Evolutionary conservation across 2,888 invertebrate genomes (phyloP).

Genomic region (Octonoba sinensis): DNA sequence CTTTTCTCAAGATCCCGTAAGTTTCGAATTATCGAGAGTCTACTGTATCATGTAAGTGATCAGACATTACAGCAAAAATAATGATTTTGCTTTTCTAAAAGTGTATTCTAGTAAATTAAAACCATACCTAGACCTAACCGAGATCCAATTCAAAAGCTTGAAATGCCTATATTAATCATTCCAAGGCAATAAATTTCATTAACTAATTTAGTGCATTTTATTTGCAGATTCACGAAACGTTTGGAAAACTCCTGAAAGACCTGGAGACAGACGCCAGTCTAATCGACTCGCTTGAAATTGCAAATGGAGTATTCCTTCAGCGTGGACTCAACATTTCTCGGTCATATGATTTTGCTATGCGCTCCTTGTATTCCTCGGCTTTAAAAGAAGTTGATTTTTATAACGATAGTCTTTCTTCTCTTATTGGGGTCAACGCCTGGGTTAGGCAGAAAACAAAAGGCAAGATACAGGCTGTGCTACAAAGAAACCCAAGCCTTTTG

Average conservation of each 20-base stretch:
- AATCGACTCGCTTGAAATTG: conserved; percentile 71
- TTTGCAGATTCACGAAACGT: conserved; percentile 64
- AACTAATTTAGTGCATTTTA: too few relatives aligned
- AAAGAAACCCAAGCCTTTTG: conserved; percentile 66
- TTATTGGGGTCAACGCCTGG: conserved; percentile 81
- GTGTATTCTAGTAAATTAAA: too few relatives aligned
- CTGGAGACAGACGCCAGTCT: conserved; percentile 60
- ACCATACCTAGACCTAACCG: too few relatives aligned
- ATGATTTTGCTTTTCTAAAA: too few relatives aligned
- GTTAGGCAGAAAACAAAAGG: conserved; percentile 84
- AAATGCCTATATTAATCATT: too few relatives aligned
- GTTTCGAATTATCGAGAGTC: too few relatives aligned
- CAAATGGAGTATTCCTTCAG: conserved; percentile 81
- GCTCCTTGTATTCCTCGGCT: conserved; percentile 77
- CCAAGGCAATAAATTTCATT: too few relatives aligned
- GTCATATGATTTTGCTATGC: conserved; percentile 70
- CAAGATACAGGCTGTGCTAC: conserved; percentile 84
- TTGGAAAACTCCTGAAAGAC: conserved; percentile 64
- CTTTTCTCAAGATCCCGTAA: too few relatives aligned
- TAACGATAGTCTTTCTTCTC: conserved; percentile 73
- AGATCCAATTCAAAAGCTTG: too few relatives aligned
- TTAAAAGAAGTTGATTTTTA: conserved; percentile 78
- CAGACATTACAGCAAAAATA: too few relatives aligned
- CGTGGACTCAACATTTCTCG: conserved; percentile 69
- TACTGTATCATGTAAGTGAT: too few relatives aligned